A percentile compares a stretch with the other conserved stretches of the same genome.
Conservation (phyloP, 2,113 vertebrate genomes). For the Indicator indicator region DNA sequence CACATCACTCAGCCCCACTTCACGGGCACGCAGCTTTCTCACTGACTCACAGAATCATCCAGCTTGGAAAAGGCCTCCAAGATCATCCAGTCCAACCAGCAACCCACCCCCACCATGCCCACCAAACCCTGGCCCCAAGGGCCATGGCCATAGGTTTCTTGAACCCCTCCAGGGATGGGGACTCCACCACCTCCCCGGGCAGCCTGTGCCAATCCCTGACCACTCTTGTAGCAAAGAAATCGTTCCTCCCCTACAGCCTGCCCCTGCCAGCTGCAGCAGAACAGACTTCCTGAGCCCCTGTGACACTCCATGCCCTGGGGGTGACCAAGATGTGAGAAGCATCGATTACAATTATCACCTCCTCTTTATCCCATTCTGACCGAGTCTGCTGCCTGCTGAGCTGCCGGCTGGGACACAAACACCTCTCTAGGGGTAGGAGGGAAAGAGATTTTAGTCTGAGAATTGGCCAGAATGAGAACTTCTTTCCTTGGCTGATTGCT, state of each 20-base stretch:
- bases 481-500: not conserved
- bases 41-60: too few species aligned
- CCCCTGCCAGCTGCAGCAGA: not conserved
- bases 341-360: not conserved
- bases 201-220: too few species aligned
- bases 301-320: not conserved
- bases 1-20: rapidly evolving
- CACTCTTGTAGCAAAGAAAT: too few species aligned
- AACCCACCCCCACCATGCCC: too few species aligned
- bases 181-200: too few species aligned
- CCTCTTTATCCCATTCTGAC: not conserved
- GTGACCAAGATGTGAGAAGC: not conserved
- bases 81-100: too few species aligned
- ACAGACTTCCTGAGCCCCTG: not conserved
- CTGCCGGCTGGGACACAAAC: rapidly evolving
- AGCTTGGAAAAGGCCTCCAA: too few species aligned
- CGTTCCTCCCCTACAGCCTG: too few species aligned
- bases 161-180: too few species aligned
- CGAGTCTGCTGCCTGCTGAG: rapidly evolving
- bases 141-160: too few species aligned
- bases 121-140: too few species aligned
- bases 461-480: not conserved
- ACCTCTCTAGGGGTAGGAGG: not conserved
- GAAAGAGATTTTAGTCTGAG: not conserved
- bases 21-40: not conserved